These are phyloP conservation scores for Patiria pectinifera DNA, from an alignment of 53 echinoderm and acorn worm genomes.

Conservation along the genomic window DNA sequence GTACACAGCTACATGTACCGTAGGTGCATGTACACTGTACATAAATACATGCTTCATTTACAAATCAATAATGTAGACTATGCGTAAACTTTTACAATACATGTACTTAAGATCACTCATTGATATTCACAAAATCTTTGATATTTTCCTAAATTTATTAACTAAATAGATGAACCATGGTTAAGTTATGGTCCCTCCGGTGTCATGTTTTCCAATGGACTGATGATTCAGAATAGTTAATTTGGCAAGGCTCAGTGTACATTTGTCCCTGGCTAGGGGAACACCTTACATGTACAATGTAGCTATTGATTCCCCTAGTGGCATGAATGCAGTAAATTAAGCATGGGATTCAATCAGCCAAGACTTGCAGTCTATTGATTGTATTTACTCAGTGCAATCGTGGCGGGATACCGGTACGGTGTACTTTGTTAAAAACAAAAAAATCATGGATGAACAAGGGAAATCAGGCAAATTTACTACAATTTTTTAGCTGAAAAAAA, in stretches of 20 bases:
- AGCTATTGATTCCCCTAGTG: background rate
- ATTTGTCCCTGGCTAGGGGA: background rate
- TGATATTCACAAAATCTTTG: no score
- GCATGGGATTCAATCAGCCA: conserved; percentile 51
- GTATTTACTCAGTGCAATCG: background rate
- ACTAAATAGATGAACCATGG: background rate
- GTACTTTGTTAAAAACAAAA: background rate
- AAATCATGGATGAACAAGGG: background rate
- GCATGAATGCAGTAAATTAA: conserved; percentile 46
- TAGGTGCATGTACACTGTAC: background rate
- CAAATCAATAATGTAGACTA: no score
- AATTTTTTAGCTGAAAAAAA: background rate
- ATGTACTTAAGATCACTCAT: no score
- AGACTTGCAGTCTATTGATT: conserved; percentile 29
- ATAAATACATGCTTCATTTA: background rate
- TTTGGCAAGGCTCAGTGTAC: conserved; percentile 1
- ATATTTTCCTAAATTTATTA: no score
- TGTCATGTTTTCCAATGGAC: background rate
- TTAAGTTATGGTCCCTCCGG: background rate
- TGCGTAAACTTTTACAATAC: no score
- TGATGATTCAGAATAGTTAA: background rate
- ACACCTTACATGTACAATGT: background rate
- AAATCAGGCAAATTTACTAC: background rate
- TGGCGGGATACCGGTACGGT: background rate
- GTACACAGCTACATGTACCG: background rate